Base-by-base conservation (phyloP, 2,888 invertebrate species). In the Lasioglossum morio region DNA sequence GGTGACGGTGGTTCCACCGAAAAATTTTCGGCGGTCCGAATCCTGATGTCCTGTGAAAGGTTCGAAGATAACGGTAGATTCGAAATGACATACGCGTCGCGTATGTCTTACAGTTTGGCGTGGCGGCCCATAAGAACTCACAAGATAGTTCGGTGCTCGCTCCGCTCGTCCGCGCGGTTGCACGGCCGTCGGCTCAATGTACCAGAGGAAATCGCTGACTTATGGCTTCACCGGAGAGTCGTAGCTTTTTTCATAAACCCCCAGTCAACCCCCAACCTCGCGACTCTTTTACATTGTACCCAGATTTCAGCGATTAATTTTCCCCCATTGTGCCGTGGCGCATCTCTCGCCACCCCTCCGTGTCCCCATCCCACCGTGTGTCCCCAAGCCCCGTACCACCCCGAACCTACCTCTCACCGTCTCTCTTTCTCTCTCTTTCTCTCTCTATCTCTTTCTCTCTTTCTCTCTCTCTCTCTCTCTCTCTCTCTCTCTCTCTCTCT, bases 261-360 rank as follows among this genome's bases (percentile, higher is more conserved):
- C 90, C 89, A 90, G 90, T 91, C 90, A 89, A 91, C 90, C 91
- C 90, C 92, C 91, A 90, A 91, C 92, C 92, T 90, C 91, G 91
- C 91, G 91, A 92, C 93, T 94, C 94, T 94, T 94, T 94, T 94
- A 93, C 94, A 94, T 93, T 93, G 94, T 94, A 94, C 93, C 93
- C 94, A 94, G 94, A 94, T 94, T 94, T 93, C 93, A 94, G 93
- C 94, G 95, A 95, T 95, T 95, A 95, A 95, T 95, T 94, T 93
- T 93, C 89, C 92, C 90, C 92, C 93, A 94, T 94, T 94, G 94
- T 94, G 92, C 92, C 82, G 87, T 77, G 86, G 87, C 89, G 88
- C 91, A 83, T 91, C 89, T 92, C 89, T 89, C 87, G 84, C 82
- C 80, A 43, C 74, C 79, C 72, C 77, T 70, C 60, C 74, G 60